Base-by-base conservation (phyloP, 2,888 invertebrate genomes). In the Caenorhabditis drosophilae region DNA sequence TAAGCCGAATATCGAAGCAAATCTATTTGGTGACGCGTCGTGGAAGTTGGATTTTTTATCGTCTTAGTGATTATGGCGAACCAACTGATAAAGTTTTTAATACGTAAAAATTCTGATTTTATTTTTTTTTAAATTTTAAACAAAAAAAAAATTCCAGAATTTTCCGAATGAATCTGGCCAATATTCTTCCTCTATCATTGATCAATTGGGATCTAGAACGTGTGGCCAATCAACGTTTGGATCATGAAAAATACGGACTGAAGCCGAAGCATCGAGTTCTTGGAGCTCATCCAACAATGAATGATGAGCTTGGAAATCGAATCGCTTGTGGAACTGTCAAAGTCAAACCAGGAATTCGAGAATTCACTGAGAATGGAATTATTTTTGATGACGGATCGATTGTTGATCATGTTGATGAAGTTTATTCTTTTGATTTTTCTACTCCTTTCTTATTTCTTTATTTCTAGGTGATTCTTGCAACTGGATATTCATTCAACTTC, bases 31-130 rank as follows among this genome's bases (percentile, higher is more conserved):
- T 85, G 20, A 85, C 86, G 0, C 78, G 86, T 0, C 72, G 85
- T 16, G 87, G 87, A 2, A 84, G 86, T 11, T 87, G 87, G 87
- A 80, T 87, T 9, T 81, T 86, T 34, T 83, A 84, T 59, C 78
- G 86, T 31, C 83, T 85, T 38, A 84, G 84, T 16, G 82, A 84
- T 31, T 53, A 69, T 47, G 78, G 79, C 50, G 53, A 64, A 25
- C 79, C 79, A 2, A 26, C 66, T 20, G 75, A 78, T 44, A 27
- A 59, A 42, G 59, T 42, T 7, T 54, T 77, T 23, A 73, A 67
- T 41, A 66, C 64, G 53, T 68, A 54, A 36, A 49, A 4, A 11
- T 16, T n/a, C 46, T 7, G 6, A 6, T 18, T 12, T 34, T 3
- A 27, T 35, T n/a, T 26, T 31, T 25, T 18, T n/a, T n/a, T 3